These are phyloP conservation scores for Aethes cnicana DNA, from an alignment of 2,888 invertebrate genomes.

Conservation along the genomic window DNA sequence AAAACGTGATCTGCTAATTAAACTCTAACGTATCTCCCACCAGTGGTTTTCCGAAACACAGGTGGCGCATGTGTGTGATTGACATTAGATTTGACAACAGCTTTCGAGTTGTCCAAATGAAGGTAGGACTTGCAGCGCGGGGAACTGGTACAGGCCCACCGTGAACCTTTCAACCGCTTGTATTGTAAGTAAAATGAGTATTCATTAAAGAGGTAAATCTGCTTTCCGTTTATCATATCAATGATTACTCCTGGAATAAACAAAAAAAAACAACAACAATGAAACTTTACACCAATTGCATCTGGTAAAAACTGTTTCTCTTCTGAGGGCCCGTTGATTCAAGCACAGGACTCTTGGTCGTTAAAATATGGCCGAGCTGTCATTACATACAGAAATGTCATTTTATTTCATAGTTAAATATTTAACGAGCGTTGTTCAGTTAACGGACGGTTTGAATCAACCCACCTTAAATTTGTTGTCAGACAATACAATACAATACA, in stretches of 20 bases:
- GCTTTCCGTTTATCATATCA: conserved; percentile 12
- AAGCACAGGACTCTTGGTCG: too few species aligned
- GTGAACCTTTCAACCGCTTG: neutral
- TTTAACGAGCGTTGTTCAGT: too few species aligned
- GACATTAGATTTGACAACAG: neutral
- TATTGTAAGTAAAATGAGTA: conserved; percentile 6
- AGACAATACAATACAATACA: too few species aligned
- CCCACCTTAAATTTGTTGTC: too few species aligned
- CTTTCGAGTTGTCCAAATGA: neutral
- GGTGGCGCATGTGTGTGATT: conserved; percentile 6
- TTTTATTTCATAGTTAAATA: too few species aligned
- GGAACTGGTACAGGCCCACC: conserved; percentile 20
- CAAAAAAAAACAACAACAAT: too few species aligned
- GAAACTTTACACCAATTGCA: too few species aligned
- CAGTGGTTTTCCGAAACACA: neutral
- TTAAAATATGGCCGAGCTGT: too few species aligned
- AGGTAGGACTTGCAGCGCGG: conserved; percentile 7
- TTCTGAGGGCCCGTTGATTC: too few species aligned
- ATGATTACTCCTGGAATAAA: conserved; percentile 16
- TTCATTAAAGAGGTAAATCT: conserved; percentile 6
- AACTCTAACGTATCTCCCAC: conserved; percentile 6
- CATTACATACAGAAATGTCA: too few species aligned
- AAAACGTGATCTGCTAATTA: neutral
- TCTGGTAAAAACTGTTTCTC: too few species aligned
- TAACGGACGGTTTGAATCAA: too few species aligned